These are phyloP conservation scores for Amiota mariae DNA, from an alignment of 2,888 invertebrate species.

Conservation along the genomic window DNA sequence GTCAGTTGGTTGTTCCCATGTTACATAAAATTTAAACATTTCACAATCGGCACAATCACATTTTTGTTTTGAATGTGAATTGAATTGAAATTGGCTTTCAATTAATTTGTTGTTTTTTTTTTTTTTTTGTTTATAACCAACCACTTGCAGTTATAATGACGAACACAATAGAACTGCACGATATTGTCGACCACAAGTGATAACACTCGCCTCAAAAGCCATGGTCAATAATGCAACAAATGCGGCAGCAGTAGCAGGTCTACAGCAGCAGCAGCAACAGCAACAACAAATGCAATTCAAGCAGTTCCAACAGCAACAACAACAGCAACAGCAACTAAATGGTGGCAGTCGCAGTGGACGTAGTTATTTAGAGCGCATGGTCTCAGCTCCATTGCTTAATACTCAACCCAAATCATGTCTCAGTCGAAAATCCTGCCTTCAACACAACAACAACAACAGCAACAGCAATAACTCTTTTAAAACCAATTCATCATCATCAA, in stretches of 20 bases:
- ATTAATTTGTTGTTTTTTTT: not conserved
- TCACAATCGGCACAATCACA: not conserved
- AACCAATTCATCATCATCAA: too few species aligned
- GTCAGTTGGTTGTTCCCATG: not conserved
- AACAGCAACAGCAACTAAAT: conserved; percentile 53
- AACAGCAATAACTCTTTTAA: not conserved
- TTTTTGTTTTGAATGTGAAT: not conserved
- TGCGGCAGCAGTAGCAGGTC: conserved; percentile 47
- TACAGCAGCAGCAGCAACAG: conserved; percentile 49
- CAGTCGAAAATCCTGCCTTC: conserved; percentile 70
- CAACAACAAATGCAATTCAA: conserved; percentile 36
- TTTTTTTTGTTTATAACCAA: not conserved
- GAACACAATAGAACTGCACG: conserved; percentile 67
- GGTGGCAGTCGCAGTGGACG: conserved; percentile 62
- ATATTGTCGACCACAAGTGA: conserved; percentile 72
- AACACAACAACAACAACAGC: conserved; percentile 44
- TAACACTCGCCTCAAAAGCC: conserved; percentile 70
- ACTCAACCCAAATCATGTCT: conserved; percentile 76
- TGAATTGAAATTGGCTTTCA: not conserved
- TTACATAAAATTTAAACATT: conserved; percentile 31
- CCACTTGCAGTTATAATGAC: conserved; percentile 66
- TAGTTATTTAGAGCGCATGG: conserved; percentile 62
- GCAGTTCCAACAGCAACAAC: conserved; percentile 47
- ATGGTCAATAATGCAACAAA: conserved; percentile 69
- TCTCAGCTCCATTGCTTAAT: conserved; percentile 68